Base-by-base conservation (phyloP, 2,113 vertebrate genomes). In the Mirza zaza region DNA sequence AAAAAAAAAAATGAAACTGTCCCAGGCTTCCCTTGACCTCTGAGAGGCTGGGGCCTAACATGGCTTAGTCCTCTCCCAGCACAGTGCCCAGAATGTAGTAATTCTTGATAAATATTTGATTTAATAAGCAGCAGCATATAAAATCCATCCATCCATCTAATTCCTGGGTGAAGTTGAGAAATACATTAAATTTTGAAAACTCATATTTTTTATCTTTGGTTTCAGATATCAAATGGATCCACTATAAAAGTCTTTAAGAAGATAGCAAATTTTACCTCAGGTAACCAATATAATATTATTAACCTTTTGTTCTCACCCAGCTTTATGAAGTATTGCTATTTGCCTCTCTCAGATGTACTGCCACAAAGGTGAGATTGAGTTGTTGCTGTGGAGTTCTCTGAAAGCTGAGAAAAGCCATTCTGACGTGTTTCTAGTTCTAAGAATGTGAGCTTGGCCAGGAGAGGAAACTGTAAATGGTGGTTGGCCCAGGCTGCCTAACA, bases 241-340 rank as follows among this genome's bases (percentile, higher is more conserved):
- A 99, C 98, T 45, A 98, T 99, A 96, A 99, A 99, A 98, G 99
- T 99, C 65, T 98, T 99, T 90, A 99, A 99, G 84, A 99, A 97
- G 98, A 99, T 98, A 97, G 94, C 97, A 75, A 97, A 96, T 87
- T 97, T 97, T 68, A 97, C 96, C 92, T 96, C 98, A 99, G 98
- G 98, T 99, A 99, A 98, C 55, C 80, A 86, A 96, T 42, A 8
- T 87, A 45, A 79, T 81, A 42, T 15, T 61, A 0, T 95, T 95
- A 90, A 79, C 95, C 96, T 96, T 92, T 84, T 80, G 81, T 88
- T 88, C 90, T 90, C 71, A 32, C 84, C 9, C n/a, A 27, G 73
- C 61, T 91, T 92, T 88, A 34, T 59, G 10, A 91, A 84, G 42
- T 25, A 45, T 27, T 25, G 5, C 80, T 89, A 68, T 92, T 25